Percentiles rank a stretch among this genome's conserved stretches.
phyloP scores from a whole-genome alignment of 2,888 invertebrate genomes.

The Erebia ligea region DNA sequence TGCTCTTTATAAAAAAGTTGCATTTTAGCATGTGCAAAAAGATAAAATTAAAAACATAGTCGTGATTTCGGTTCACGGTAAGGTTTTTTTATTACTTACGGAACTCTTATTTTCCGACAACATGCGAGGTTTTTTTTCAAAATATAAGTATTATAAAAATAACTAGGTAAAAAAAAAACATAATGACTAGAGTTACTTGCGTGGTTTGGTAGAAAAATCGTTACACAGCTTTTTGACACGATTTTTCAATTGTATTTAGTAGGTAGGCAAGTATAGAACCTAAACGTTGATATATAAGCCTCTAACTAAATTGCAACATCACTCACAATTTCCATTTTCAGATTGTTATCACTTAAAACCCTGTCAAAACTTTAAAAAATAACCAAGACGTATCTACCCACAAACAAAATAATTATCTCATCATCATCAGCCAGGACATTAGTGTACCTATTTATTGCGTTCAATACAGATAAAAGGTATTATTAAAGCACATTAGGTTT shows the following conservation, averaged over 20 bases:
- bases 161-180: too few species aligned
- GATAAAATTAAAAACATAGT: too few species aligned
- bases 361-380: neutral
- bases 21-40: too few species aligned
- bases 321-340: neutral
- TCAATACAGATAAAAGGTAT: constrained; percentile 32
- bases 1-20: too few species aligned
- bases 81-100: too few species aligned
- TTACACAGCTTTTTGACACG: neutral
- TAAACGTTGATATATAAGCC: neutral
- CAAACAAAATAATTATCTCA: neutral
- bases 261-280: neutral
- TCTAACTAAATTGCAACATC: too few species aligned
- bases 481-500: constrained; percentile 36
- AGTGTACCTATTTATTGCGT: constrained; percentile 9
- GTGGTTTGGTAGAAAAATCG: neutral
- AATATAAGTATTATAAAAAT: too few species aligned
- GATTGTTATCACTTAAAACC: neutral
- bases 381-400: neutral
- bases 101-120: too few species aligned
- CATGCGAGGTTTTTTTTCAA: too few species aligned
- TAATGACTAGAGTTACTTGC: neutral
- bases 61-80: too few species aligned
- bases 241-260: neutral
- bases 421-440: constrained; percentile 12